Evolutionary conservation across 2,888 invertebrate genomes (phyloP).

Genomic region (Drosophila greeni): DNA sequence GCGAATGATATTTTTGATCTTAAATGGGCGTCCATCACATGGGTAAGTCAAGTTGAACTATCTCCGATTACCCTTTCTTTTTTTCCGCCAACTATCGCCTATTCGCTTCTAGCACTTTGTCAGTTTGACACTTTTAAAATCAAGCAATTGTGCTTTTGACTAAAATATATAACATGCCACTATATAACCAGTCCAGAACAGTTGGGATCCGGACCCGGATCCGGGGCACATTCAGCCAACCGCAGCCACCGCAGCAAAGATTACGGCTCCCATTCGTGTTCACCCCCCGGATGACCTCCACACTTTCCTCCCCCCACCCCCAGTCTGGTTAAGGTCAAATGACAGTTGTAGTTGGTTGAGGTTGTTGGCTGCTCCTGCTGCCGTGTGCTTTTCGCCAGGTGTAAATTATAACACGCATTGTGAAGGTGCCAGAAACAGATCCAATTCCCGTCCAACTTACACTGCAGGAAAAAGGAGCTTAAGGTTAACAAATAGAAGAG

Average conservation of each 20-base stretch:
- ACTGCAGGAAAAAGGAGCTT: background rate
- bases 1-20: background rate
- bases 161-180: conserved; percentile 66
- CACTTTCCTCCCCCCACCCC: background rate
- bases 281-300: background rate
- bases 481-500: too few relatives aligned
- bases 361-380: conserved; percentile 24
- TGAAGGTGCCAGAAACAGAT: conserved; percentile 58
- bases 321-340: conserved; percentile 63
- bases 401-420: conserved; percentile 73
- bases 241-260: conserved; percentile 38
- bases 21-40: conserved; percentile 1
- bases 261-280: background rate
- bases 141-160: conserved; percentile 67
- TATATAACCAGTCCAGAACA: conserved; percentile 48
- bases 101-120: conserved; percentile 26
- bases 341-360: conserved; percentile 63
- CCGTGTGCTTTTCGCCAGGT: conserved; percentile 54
- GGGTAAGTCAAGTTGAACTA: background rate
- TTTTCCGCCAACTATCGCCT: background rate
- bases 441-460: conserved; percentile 27
- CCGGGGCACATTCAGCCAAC: conserved; percentile 28
- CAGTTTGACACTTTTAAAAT: conserved; percentile 69
- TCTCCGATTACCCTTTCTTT: background rate
- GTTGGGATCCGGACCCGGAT: conserved; percentile 23